These are phyloP conservation scores for Mylabris phalerata DNA, from an alignment of 1,140 invertebrate genomes.

Conservation along the genomic window DNA sequence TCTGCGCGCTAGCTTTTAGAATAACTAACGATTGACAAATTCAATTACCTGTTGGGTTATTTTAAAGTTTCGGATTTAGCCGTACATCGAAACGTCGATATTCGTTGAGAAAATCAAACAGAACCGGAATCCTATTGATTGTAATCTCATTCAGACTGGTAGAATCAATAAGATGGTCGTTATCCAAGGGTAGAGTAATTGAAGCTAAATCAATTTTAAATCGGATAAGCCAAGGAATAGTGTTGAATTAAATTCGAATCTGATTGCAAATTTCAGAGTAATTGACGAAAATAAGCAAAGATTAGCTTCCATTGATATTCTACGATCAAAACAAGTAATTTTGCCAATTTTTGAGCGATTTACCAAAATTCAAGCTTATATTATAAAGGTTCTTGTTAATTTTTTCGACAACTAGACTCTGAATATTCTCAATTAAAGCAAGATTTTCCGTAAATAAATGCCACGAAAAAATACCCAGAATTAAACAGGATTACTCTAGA, in stretches of 20 bases:
- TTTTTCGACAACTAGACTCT: too few species aligned
- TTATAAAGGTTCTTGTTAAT: too few species aligned
- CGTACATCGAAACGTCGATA: constrained; percentile 61
- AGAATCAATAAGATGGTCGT: constrained; percentile 67
- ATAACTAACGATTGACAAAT: constrained; percentile 62
- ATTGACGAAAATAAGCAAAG: neutral
- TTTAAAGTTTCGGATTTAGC: constrained; percentile 63
- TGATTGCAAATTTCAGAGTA: neutral
- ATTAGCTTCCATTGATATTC: constrained; percentile 1
- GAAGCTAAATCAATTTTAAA: constrained; percentile 45
- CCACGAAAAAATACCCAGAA: constrained; percentile 41
- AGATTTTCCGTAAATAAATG: constrained; percentile 28
- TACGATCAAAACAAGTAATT: constrained; percentile 26
- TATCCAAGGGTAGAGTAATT: constrained; percentile 59
- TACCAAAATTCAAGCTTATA: too few species aligned
- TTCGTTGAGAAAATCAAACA: constrained; percentile 59
- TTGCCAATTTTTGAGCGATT: too few species aligned
- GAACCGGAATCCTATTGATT: constrained; percentile 56
- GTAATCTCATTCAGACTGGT: constrained; percentile 53
- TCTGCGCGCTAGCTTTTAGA: constrained; percentile 38
- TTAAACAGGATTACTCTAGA: constrained; percentile 42
- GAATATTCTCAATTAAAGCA: constrained; percentile 51
- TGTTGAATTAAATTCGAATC: neutral
- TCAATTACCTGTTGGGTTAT: constrained; percentile 65
- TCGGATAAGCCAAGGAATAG: neutral